phyloP scores from a whole-genome alignment of 2,797 vertebrate species.

The Sebastes hopkinsi region DNA sequence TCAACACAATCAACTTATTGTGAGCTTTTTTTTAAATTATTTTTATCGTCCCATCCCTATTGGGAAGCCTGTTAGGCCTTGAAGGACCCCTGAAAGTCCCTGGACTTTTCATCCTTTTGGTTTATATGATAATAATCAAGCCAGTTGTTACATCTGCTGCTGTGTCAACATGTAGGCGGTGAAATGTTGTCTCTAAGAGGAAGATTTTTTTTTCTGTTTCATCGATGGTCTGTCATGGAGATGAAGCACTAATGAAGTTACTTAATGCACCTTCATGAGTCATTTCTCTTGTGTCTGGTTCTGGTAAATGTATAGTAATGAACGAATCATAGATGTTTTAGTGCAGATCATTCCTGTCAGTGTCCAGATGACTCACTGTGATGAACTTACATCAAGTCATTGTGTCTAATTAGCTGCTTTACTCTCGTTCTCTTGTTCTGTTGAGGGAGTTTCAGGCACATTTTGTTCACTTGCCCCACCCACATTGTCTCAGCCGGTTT shows the following conservation, averaged over 20 bases:
- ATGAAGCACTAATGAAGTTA: not conserved
- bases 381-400: not conserved
- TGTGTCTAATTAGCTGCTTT: not conserved
- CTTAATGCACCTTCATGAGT: not conserved
- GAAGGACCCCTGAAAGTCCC: not conserved
- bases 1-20: no score
- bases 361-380: not conserved
- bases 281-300: not conserved
- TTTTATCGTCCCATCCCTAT: no score
- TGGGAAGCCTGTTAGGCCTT: no score
- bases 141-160: not conserved
- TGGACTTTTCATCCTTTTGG: not conserved
- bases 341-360: not conserved
- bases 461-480: not conserved
- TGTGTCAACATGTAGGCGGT: not conserved
- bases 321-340: not conserved
- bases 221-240: not conserved
- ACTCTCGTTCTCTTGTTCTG: not conserved
- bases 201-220: not conserved
- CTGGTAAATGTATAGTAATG: not conserved
- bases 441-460: not conserved
- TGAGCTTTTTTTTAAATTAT: no score
- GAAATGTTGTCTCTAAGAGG: not conserved
- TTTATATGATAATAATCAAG: not conserved
- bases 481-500: not conserved